Conservation (phyloP, 2,797 vertebrate genomes). For the Sebastes nivosus region DNA sequence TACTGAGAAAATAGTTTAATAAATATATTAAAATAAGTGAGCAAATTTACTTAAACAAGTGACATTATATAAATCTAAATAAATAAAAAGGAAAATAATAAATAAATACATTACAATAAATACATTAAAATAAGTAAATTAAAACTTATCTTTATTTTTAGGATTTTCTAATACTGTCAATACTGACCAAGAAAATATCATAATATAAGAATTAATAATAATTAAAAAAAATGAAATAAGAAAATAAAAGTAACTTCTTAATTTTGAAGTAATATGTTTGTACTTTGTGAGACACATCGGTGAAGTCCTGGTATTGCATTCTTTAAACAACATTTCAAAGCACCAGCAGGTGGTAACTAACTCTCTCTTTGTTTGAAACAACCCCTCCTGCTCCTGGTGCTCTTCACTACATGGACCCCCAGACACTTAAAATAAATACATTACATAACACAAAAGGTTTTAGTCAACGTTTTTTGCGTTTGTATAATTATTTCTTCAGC, state of each 20-base stretch:
- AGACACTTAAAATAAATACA: neutral
- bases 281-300: neutral
- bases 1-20: neutral
- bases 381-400: neutral
- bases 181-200: too few relatives aligned
- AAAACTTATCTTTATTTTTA: too few relatives aligned
- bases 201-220: neutral
- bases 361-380: neutral
- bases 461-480: neutral
- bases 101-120: too few relatives aligned
- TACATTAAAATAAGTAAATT: too few relatives aligned
- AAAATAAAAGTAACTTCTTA: neutral
- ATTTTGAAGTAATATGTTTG: neutral
- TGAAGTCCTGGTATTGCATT: neutral
- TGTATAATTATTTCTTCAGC: neutral
- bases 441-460: conserved; percentile 15
- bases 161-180: neutral
- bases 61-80: too few relatives aligned
- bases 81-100: too few relatives aligned
- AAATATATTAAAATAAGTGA: too few relatives aligned
- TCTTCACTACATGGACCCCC: neutral
- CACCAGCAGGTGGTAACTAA: conserved; percentile 30
- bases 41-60: too few relatives aligned
- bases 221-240: neutral
- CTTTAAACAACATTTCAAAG: conserved; percentile 1